A percentile compares a stretch with the other conserved stretches of the same genome.
phyloP scores from a whole-genome alignment of 2,797 vertebrate genomes.

The Nyctalus aviator region DNA sequence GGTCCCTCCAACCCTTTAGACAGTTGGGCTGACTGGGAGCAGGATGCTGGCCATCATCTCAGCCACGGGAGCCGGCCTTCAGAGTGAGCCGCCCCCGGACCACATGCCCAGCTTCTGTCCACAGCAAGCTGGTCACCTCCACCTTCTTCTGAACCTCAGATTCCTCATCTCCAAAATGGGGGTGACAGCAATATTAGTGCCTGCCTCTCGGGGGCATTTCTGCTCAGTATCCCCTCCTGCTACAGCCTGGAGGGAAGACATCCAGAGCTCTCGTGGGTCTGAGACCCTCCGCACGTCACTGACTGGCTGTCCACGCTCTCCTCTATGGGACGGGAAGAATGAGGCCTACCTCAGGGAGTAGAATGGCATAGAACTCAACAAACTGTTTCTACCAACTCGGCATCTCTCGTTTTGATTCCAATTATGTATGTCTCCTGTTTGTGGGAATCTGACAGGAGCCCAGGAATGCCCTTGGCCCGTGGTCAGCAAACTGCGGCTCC shows the following conservation, averaged over 20 bases:
- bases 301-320: not conserved
- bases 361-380: not conserved
- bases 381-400: not conserved
- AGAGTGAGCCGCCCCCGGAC: not conserved
- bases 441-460: not conserved
- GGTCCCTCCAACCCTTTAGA: not conserved
- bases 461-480: not conserved
- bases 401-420: not conserved
- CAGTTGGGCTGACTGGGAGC: too few relatives aligned
- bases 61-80: not conserved
- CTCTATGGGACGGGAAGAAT: not conserved
- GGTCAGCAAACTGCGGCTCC: too few relatives aligned
- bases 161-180: not conserved
- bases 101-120: not conserved
- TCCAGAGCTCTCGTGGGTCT: not conserved
- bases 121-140: not conserved
- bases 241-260: not conserved
- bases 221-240: not conserved
- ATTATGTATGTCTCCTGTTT: not conserved
- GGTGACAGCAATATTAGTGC: not conserved
- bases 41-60: not conserved
- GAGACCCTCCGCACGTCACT: not conserved
- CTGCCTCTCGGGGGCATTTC: not conserved
- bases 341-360: not conserved
- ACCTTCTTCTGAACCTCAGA: not conserved